Evolutionary conservation across 2,888 invertebrate genomes (phyloP).

Genomic region (Leucoma salicis): DNA sequence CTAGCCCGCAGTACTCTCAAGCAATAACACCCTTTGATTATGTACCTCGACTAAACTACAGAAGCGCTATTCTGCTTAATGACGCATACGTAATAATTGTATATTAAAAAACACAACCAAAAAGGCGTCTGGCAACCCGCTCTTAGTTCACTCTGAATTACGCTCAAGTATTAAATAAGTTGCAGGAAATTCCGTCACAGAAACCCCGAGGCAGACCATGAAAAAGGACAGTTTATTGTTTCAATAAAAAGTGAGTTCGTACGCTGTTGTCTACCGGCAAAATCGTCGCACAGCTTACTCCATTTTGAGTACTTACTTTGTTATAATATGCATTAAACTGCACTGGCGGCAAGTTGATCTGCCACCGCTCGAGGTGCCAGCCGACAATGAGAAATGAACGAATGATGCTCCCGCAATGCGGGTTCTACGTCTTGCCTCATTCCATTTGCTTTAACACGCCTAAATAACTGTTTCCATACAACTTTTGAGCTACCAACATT

Average conservation of each 20-base stretch:
- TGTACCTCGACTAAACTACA: slow-evolving; percentile 46
- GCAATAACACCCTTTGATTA: slow-evolving; percentile 35
- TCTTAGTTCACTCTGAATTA: slow-evolving; percentile 70
- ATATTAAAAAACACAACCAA: slow-evolving; percentile 55
- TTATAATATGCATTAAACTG: slow-evolving; percentile 81
- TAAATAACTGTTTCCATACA: slow-evolving; percentile 75
- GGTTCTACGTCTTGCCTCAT: slow-evolving; percentile 57
- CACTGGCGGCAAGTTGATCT: slow-evolving; percentile 68
- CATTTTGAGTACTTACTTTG: slow-evolving; percentile 72
- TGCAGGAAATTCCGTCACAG: slow-evolving; percentile 69
- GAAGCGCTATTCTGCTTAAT: too few relatives aligned
- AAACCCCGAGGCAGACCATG: slow-evolving; percentile 68
- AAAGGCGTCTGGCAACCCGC: slow-evolving; percentile 59
- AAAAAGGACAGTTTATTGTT: slow-evolving; percentile 79
- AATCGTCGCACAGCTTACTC: slow-evolving; percentile 69
- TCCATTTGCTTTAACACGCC: slow-evolving; percentile 76
- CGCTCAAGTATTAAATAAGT: slow-evolving; percentile 68
- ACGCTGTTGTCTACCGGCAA: slow-evolving; percentile 56
- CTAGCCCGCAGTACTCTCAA: slow-evolving; percentile 38
- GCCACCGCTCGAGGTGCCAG: slow-evolving; percentile 54
- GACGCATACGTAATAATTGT: slow-evolving; percentile 8
- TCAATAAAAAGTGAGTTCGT: slow-evolving; percentile 70
- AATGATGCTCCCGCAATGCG: slow-evolving; percentile 77
- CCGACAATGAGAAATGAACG: slow-evolving; percentile 78
- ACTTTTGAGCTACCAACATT: slow-evolving; percentile 56